Evolutionary conservation across 2,797 vertebrate genomes (phyloP).

Genomic region (Antennarius maculatus): DNA sequence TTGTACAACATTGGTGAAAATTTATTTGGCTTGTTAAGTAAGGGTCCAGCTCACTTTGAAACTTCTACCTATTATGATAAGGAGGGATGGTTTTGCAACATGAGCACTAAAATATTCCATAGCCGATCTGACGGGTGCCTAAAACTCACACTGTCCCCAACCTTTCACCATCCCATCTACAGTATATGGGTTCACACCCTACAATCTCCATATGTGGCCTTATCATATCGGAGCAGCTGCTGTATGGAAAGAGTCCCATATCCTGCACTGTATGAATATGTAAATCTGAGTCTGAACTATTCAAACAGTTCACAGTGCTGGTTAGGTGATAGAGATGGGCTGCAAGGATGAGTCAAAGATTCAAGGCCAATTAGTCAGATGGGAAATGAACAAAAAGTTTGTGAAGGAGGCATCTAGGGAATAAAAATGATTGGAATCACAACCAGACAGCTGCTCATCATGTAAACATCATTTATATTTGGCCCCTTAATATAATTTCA

Average conservation of each 20-base stretch:
- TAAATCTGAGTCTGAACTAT: conserved; percentile 56
- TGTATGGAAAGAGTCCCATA: conserved; percentile 41
- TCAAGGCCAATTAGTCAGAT: conserved; percentile 53
- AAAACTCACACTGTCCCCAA: conserved; percentile 35
- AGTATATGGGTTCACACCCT: conserved; percentile 32
- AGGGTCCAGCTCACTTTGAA: conserved; percentile 8
- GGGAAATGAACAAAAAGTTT: conserved; percentile 33
- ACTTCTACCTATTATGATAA: conserved; percentile 27
- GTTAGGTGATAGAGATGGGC: conserved; percentile 32
- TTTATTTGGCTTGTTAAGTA: conserved; percentile 14
- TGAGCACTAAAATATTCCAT: conserved; percentile 43
- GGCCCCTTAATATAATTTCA: conserved; percentile 13
- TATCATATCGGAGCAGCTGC: conserved; percentile 59
- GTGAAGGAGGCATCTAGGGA: conserved; percentile 1
- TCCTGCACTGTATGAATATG: conserved; percentile 45
- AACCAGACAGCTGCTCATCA: conserved; percentile 20
- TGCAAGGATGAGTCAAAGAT: conserved; percentile 39
- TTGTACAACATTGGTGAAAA: conserved; percentile 13
- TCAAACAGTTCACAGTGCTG: conserved; percentile 29
- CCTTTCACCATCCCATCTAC: conserved; percentile 22
- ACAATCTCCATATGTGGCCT: conserved; percentile 56
- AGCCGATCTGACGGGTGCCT: conserved; percentile 38
- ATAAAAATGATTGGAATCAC: conserved; percentile 11
- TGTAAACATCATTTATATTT: neutral
- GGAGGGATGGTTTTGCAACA: conserved; percentile 5